Conservation (phyloP, 2,888 invertebrate genomes). For the Coleophora flavipennella region DNA sequence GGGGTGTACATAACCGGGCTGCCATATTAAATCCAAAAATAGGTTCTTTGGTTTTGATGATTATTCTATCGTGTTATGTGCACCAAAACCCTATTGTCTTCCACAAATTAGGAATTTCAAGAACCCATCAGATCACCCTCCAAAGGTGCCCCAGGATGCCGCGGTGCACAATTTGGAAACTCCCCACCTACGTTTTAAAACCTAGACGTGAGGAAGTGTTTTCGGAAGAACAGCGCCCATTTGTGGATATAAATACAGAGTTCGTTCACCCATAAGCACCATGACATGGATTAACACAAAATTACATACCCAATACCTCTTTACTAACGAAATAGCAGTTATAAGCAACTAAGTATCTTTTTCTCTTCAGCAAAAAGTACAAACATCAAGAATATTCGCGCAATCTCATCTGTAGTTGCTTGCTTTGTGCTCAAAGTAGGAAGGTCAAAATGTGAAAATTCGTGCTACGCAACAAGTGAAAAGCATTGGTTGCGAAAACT, state of each 20-base stretch:
- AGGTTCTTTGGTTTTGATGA: too few relatives aligned
- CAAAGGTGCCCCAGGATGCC: too few relatives aligned
- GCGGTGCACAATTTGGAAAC: too few relatives aligned
- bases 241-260: constrained; percentile 8
- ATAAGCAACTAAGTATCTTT: constrained; percentile 6
- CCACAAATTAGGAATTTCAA: too few relatives aligned
- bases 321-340: constrained; percentile 2
- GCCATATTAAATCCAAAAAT: too few relatives aligned
- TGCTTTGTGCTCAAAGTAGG: constrained; percentile 24
- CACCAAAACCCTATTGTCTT: too few relatives aligned
- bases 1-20: too few relatives aligned
- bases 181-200: constrained; percentile 18
- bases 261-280: constrained; percentile 27
- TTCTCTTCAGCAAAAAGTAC: constrained; percentile 5
- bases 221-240: constrained; percentile 11
- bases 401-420: constrained; percentile 37
- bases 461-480: constrained; percentile 10
- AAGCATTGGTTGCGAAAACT: too few relatives aligned
- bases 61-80: too few relatives aligned
- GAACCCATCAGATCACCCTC: too few relatives aligned
- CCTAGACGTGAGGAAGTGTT: constrained; percentile 12
- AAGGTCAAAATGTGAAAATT: constrained; percentile 43
- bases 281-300: too few relatives aligned
- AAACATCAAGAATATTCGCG: constrained; percentile 23
- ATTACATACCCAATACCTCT: not conserved